A percentile compares a stretch with the other conserved stretches of the same genome.
phyloP scores from a whole-genome alignment of 2,888 invertebrate species.

The Callinectes sapidus region DNA sequence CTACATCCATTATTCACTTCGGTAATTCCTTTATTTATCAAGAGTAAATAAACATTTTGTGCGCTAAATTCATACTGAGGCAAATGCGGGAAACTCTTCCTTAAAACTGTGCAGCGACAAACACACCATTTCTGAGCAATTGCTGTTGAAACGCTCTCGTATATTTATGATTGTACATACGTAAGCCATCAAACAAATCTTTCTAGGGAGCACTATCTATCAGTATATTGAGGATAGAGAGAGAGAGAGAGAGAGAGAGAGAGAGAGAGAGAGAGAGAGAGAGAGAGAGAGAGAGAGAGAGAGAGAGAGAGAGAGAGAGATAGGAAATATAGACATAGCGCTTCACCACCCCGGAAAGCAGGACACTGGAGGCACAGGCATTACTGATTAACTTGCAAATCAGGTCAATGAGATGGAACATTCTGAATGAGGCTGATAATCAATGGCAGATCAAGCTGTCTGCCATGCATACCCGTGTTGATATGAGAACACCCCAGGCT shows the following conservation, averaged over 20 bases:
- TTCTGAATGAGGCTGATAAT: constrained; percentile 18
- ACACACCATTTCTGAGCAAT: not conserved
- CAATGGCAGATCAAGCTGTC: not conserved
- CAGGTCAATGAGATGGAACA: constrained; percentile 8
- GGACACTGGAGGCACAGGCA: not conserved
- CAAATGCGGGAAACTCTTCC: not conserved
- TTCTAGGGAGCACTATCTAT: too few relatives aligned
- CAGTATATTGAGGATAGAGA: not conserved
- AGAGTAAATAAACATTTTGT: not conserved
- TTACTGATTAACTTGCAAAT: constrained; percentile 36
- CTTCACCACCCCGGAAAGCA: not conserved
- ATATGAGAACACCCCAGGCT: not conserved
- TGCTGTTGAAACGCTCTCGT: not conserved
- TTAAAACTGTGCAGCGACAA: not conserved
- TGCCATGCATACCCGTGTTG: not conserved
- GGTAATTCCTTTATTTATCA: not conserved
- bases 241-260: constrained; percentile 27
- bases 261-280: constrained; percentile 24
- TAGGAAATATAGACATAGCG: not conserved
- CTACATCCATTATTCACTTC: not conserved
- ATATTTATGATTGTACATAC: not conserved
- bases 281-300: constrained; percentile 24
- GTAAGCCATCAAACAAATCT: not conserved
- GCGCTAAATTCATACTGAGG: not conserved
- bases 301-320: constrained; percentile 22